phyloP scores from a whole-genome alignment of 2,113 vertebrate genomes.

The Tragelaphus imberbis region DNA sequence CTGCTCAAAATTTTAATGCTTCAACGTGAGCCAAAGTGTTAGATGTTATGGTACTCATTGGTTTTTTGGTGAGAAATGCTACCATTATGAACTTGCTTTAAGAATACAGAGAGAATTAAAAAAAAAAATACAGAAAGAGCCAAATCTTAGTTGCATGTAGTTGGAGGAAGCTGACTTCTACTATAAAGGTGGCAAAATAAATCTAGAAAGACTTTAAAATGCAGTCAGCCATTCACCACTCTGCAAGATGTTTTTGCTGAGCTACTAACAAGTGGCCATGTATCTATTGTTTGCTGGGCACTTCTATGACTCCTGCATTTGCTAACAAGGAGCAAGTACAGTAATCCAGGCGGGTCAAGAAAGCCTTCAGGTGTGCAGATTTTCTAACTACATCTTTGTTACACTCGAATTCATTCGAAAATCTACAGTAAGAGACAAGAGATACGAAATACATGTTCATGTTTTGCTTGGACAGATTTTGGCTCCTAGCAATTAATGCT shows the following conservation, averaged over 20 bases:
- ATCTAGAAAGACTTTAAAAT: neutral
- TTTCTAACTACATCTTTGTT: conserved; percentile 70
- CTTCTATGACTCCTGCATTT: neutral
- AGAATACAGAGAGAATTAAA: neutral
- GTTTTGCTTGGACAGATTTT: conserved; percentile 78
- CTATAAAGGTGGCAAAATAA: neutral
- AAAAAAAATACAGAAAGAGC: neutral
- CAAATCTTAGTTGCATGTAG: neutral
- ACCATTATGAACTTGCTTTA: neutral
- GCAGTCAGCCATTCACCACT: neutral
- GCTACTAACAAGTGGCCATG: neutral
- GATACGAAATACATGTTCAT: conserved; percentile 74
- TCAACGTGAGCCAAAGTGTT: neutral
- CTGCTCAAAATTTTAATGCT: neutral
- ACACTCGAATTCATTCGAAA: conserved; percentile 72
- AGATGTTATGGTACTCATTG: neutral
- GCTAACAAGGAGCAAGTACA: neutral
- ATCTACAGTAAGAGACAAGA: conserved; percentile 71
- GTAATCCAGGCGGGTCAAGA: neutral
- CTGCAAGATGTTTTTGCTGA: neutral
- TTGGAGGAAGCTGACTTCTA: neutral
- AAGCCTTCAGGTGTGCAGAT: conserved; percentile 64
- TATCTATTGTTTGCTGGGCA: neutral
- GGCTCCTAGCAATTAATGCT: conserved; percentile 81
- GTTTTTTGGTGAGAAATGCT: neutral